Percentiles rank a stretch among this genome's conserved stretches.
Conservation (phyloP, 2,113 vertebrate genomes). For the Aptenodytes patagonicus region DNA sequence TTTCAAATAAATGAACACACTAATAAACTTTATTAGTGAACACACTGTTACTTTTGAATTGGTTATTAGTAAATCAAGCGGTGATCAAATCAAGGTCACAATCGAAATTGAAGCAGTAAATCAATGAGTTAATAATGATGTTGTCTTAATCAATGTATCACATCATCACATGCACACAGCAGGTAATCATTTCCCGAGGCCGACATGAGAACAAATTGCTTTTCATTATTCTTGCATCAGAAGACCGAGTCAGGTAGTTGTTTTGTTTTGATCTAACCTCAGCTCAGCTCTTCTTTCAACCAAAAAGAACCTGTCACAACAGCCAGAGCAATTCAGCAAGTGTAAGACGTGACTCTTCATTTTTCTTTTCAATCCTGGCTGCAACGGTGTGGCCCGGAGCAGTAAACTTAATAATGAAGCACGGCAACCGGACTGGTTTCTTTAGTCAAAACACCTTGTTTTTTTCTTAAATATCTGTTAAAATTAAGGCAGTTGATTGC, state of each 20-base stretch:
- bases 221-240: conserved; percentile 37
- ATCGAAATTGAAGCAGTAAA: conserved; percentile 12
- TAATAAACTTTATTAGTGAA: conserved; percentile 23
- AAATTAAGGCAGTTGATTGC: not conserved
- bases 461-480: not conserved
- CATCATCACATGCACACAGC: not conserved
- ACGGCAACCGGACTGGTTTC: not conserved
- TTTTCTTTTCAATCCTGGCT: not conserved
- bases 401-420: not conserved
- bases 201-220: not conserved
- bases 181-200: conserved; percentile 10
- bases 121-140: conserved; percentile 42
- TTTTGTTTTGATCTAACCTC: conserved; percentile 1
- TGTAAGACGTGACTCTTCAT: not conserved
- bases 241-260: not conserved
- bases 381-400: not conserved
- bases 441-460: not conserved
- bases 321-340: not conserved
- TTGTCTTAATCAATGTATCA: conserved; percentile 45
- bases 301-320: not conserved
- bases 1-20: not conserved
- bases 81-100: conserved; percentile 40
- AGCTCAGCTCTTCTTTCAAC: not conserved
- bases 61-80: conserved; percentile 21
- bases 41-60: conserved; percentile 15